Base-by-base conservation (phyloP, 2,888 invertebrate species). In the Philonicus albiceps region DNA sequence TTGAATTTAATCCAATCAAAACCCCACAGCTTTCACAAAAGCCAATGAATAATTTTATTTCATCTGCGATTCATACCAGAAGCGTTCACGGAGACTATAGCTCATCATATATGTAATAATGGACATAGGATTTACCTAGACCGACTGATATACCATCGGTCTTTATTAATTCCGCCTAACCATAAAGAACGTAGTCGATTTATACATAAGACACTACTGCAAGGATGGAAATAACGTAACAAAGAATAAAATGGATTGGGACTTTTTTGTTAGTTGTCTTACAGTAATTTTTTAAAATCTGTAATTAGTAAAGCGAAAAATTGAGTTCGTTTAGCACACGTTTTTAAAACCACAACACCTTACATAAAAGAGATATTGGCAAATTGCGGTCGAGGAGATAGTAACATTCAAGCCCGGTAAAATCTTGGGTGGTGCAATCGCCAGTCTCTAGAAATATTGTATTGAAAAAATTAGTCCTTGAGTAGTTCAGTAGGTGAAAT, bases 361-460 rank as follows among this genome's bases (percentile, higher is more conserved):
- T 81, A 55, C 55, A 81, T 55, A 55, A 34, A 80, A 19, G 34
- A 84, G n/a, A 73, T 43, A 40, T 16, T 40, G 40, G 72, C n/a
- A 81, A 55, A 19, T 49, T 81, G 81, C 72, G 7, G 40, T 73
- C 22, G 37, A 72, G 73, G 8, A 72, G 19, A 72, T 19, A 40
- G 43, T 19, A 72, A n/a, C 27, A 16, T 84, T 84, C 73, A 55
- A 19, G 27, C 30, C 89, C 91, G 91, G 89, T 91, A 91, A 89
- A 90, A 90, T 87, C 91, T 91, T 89, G 91, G 91, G 89, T 91
- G 92, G 89, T 91, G 91, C 88, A 91, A 89, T 89, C 91, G 91
- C 91, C 91, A 91, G 90, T 91, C 91, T 91, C 91, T 92, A 90
- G 89, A 90, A 90, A 88, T 34, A 73, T 73, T 40, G 40, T 43